These are phyloP conservation scores for Dynastes grantii DNA, from an alignment of 2,888 invertebrate species.

Conservation along the genomic window DNA sequence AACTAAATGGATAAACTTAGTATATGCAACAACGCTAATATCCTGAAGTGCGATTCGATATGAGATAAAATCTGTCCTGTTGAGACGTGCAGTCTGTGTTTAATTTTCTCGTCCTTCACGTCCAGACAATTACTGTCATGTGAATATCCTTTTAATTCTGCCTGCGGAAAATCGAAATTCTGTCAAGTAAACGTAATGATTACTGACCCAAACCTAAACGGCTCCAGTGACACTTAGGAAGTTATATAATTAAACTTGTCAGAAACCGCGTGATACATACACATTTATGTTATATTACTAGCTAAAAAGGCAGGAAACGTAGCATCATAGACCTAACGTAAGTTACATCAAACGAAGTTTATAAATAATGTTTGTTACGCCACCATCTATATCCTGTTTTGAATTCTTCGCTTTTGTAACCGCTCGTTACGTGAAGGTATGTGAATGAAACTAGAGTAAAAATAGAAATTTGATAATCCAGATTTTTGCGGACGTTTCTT, in stretches of 20 bases:
- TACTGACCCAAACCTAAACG: constrained; percentile 23
- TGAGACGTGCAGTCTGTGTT: background rate
- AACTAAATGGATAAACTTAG: no score
- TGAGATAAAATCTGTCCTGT: no score
- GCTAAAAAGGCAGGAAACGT: background rate
- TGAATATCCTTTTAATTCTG: background rate
- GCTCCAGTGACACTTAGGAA: background rate
- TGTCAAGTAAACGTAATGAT: constrained; percentile 12
- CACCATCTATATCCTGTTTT: constrained; percentile 24
- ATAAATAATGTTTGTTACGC: constrained; percentile 17
- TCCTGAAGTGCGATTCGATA: no score
- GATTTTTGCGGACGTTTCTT: background rate
- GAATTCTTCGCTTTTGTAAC: constrained; percentile 24
- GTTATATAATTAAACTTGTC: constrained; percentile 25
- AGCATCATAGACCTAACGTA: background rate
- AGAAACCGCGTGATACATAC: background rate
- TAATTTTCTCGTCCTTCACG: background rate
- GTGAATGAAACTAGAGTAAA: constrained; percentile 7
- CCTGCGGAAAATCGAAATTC: background rate
- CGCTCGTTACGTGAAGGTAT: constrained; percentile 14
- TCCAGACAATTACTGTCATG: background rate
- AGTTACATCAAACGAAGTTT: background rate
- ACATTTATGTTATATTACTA: no score
- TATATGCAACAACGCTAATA: background rate
- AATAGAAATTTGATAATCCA: constrained; percentile 30